These are phyloP conservation scores for Aleiodes sp. DNA, from an alignment of 1,140 invertebrate genomes.

Conservation along the genomic window DNA sequence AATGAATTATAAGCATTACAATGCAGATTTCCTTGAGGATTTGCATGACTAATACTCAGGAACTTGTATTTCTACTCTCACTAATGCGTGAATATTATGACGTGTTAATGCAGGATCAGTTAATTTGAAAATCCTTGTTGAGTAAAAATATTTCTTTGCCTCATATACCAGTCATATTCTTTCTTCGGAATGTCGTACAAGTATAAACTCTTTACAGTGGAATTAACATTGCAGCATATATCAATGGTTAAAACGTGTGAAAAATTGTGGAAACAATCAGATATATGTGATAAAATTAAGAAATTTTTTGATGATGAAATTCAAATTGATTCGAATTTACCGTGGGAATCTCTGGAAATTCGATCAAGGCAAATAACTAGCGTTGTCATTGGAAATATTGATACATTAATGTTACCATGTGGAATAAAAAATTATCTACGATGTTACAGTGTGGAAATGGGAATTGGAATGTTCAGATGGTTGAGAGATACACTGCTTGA, in stretches of 20 bases:
- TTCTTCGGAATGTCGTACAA: too few relatives aligned
- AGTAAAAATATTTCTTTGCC: too few relatives aligned
- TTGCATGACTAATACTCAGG: too few relatives aligned
- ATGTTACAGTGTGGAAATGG: neutral
- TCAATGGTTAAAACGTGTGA: neutral
- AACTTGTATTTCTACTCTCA: too few relatives aligned
- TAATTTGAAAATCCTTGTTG: too few relatives aligned
- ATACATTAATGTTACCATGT: neutral
- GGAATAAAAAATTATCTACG: neutral
- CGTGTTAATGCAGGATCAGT: too few relatives aligned
- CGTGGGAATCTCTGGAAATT: neutral
- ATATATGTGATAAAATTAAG: neutral
- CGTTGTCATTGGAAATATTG: neutral
- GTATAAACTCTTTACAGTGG: too few relatives aligned
- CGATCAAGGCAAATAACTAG: neutral
- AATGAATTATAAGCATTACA: too few relatives aligned
- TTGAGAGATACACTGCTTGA: neutral
- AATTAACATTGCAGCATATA: neutral
- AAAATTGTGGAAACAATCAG: neutral
- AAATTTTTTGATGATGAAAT: neutral
- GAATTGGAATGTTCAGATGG: neutral
- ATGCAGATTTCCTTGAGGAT: too few relatives aligned
- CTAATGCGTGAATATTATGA: too few relatives aligned
- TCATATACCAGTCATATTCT: too few relatives aligned
- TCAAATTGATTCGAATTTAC: neutral